Evolutionary conservation across 2,888 invertebrate species (phyloP), one percentile per base, ranked within the genome.

Genomic region (Nycteola revayana): DNA sequence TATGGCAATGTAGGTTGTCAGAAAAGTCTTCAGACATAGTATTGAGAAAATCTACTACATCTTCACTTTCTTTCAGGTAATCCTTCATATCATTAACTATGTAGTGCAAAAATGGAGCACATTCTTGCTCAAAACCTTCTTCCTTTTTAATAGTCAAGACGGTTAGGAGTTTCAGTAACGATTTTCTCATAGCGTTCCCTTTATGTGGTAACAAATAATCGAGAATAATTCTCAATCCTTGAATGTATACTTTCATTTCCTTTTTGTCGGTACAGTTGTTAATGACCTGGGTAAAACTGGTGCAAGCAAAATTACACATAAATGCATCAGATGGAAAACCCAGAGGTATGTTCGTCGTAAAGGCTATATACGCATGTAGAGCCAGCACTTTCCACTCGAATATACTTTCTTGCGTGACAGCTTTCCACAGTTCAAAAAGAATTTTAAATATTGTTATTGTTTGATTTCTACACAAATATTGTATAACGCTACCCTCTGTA

Each of bases 311-410:
- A 50, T 90, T 87, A 22, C 91, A 79, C 7, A 93, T 61, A 49
- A 90, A 92, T 0, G 80, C 71, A 4, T 89, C 87, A n/a, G 91
- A 80, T 1, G 75, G 55, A 27, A 79, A 63, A 3, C 74, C 65
- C n/a, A 78, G 53, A 0, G 86, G 76, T 1, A 90, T 58, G 20
- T 87, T 65, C 10, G 87, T 72, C 5, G 90, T 70, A 42, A 93
- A 90, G 1, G 83, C 86, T 2, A 89, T 63, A 47, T 91, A 93
- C 0, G 90, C 86, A 56, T 92, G 89, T 22, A 94, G 75, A 7
- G 83, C 76, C 32, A 90, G 66, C 1, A 91, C 59, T 67, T 90
- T 91, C 24, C 89, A 83, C 47, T 92, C 90, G 3, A 78, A 60
- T 14, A 89, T 75, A 9, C 74, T 71, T 39, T 85, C 83, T 7